A percentile compares a stretch with the other conserved stretches of the same genome.
These are phyloP conservation scores for Drosophila malerkotliana DNA, from an alignment of 1,140 invertebrate species.

Conservation along the genomic window DNA sequence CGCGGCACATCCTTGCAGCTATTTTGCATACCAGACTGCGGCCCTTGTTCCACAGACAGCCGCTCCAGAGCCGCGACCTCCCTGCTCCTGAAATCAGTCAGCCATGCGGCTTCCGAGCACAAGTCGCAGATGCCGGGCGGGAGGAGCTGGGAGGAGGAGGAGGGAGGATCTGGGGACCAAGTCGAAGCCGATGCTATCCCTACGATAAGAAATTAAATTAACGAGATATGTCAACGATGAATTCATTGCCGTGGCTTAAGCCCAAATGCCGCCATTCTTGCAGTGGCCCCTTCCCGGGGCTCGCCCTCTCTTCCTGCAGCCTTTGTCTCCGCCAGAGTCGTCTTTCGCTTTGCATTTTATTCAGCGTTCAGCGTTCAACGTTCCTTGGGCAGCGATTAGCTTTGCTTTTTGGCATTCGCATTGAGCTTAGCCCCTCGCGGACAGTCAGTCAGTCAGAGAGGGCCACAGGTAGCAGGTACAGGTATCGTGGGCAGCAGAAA, in stretches of 20 bases:
- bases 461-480: conserved; percentile 26
- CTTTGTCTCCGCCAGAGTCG: conserved; percentile 20
- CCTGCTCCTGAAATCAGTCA: conserved; percentile 60
- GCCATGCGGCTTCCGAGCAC: conserved; percentile 72
- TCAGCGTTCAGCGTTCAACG: conserved; percentile 47
- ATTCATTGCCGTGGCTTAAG: conserved; percentile 84
- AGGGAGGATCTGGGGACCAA: conserved; percentile 18
- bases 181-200: conserved; percentile 74
- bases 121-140: conserved; percentile 7
- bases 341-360: conserved; percentile 67
- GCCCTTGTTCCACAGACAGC: conserved; percentile 4
- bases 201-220: conserved; percentile 84
- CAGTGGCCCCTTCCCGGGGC: conserved; percentile 9
- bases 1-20: conserved; percentile 69
- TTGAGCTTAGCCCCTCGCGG: conserved; percentile 51
- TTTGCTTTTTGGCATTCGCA: conserved; percentile 74
- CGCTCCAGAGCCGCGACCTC: not conserved
- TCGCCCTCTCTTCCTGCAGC: conserved; percentile 6
- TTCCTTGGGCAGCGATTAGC: conserved; percentile 74
- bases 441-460: conserved; percentile 70
- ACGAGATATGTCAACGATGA: conserved; percentile 84
- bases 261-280: conserved; percentile 83
- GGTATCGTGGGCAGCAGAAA: conserved; percentile 24
- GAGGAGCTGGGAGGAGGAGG: not conserved
- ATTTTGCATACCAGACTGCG: conserved; percentile 77